These are phyloP conservation scores for Capra hircus DNA, from an alignment of 2,113 vertebrate genomes.

Conservation along the genomic window DNA sequence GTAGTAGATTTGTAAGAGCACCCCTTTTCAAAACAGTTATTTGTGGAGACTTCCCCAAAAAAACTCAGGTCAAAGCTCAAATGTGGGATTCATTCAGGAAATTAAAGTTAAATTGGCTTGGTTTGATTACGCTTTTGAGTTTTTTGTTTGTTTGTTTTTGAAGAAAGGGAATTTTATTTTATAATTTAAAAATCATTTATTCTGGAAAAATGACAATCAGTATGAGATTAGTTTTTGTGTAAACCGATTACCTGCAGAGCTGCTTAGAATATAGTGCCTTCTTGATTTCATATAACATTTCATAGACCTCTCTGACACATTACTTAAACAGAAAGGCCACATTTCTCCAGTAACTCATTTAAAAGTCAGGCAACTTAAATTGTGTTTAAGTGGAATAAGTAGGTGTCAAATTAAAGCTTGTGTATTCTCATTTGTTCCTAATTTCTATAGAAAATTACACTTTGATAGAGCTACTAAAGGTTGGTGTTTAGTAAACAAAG, in stretches of 20 bases:
- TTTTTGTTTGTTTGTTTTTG: conserved; percentile 49
- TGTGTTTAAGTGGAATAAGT: conserved; percentile 33
- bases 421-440: conserved; percentile 9
- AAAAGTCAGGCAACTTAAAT: conserved; percentile 42
- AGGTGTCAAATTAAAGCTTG: conserved; percentile 39
- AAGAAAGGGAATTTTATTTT: conserved; percentile 53
- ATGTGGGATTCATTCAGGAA: conserved; percentile 27
- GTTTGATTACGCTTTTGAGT: conserved; percentile 22
- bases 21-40: not conserved
- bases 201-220: conserved; percentile 41
- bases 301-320: not conserved
- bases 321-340: conserved; percentile 25
- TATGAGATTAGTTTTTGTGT: conserved; percentile 50
- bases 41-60: not conserved
- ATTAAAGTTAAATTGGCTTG: conserved; percentile 46
- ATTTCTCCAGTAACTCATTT: conserved; percentile 37
- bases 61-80: conserved; percentile 22
- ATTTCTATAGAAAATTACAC: conserved; percentile 22
- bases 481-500: conserved; percentile 32
- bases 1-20: not conserved
- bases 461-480: not conserved
- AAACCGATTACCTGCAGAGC: conserved; percentile 44
- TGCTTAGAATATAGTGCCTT: conserved; percentile 33
- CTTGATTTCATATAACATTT: conserved; percentile 20
- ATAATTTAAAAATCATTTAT: conserved; percentile 50